Percentiles rank a stretch among this genome's conserved stretches.
These are phyloP conservation scores for Melanostoma mellinum DNA, from an alignment of 2,888 invertebrate species.

Conservation along the genomic window DNA sequence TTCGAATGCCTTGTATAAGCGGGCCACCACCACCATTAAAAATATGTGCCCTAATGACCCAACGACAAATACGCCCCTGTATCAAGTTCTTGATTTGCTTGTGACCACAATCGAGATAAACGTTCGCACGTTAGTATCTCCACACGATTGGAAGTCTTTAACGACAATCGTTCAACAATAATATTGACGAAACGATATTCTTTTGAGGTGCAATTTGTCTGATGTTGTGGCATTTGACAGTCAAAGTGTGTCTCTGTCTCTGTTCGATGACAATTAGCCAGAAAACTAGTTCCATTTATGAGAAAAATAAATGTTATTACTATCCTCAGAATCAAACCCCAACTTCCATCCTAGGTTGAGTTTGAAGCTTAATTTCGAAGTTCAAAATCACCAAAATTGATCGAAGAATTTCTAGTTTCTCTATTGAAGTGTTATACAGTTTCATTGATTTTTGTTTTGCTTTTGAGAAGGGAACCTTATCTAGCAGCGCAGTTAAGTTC, in stretches of 20 bases:
- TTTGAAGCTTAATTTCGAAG: no score
- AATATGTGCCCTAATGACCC: no score
- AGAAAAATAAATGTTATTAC: no score
- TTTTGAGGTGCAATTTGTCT: conserved; percentile 51
- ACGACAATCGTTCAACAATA: conserved; percentile 40
- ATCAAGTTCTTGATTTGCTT: no score
- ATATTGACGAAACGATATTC: conserved; percentile 27
- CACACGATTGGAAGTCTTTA: conserved; percentile 41
- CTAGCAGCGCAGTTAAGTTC: conserved; percentile 46
- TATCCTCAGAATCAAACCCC: no score
- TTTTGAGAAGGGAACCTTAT: conserved; percentile 30
- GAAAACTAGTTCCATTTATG: conserved; percentile 23
- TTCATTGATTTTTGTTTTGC: no score
- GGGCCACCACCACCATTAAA: no score
- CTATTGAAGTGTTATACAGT: not conserved
- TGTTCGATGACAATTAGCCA: conserved; percentile 53
- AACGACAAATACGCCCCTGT: no score
- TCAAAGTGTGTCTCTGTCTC: conserved; percentile 30
- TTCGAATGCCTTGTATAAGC: no score
- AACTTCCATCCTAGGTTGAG: no score
- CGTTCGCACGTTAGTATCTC: conserved; percentile 48
- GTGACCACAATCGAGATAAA: conserved; percentile 7
- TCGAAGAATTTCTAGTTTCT: no score
- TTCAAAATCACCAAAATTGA: no score
- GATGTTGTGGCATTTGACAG: conserved; percentile 24